Evolutionary conservation across 1,140 invertebrate species (phyloP), one percentile per base, ranked within the genome.

Genomic region (Homalodisca vitripennis): DNA sequence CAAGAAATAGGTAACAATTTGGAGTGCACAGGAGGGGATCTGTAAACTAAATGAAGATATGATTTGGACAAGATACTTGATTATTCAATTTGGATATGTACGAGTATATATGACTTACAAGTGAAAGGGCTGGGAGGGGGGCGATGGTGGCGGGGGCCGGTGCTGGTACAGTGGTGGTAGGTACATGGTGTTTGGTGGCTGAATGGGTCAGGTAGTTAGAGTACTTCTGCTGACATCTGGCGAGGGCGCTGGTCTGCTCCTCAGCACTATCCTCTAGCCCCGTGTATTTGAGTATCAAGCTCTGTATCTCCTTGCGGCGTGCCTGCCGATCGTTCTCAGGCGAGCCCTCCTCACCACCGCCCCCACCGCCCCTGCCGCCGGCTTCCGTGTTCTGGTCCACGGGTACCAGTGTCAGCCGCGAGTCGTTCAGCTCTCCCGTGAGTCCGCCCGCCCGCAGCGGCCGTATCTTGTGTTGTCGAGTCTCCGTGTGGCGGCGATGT

Each of bases 241-340:
- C 72, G 13, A 77, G 24, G 26, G 70, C 76, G 53, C 71, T 73
- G 17, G 63, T 29, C 2, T 31, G 10, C 30, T 66, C 63, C 10
- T 74, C 71, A 10, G 48, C 70, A 1, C 64, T 57, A 30, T 89
- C 89, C 66, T 91, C 90, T 65, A 90, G 77, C 20, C 86, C 86
- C 0, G 88, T 85, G 76, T 92, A 92, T 72, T 91, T 92, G 80
- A 88, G 83, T 47, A 93, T 91, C 10, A 93, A 79, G 70, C 87
- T 87, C 77, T 91, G 88, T 12, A 94, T 92, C 75, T 94, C 91
- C 72, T 92, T 92, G 2, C 91, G 84, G 72, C 87, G 87, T 17
- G 87, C 88, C 76, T 90, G 89, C 24, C 91, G 82, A 68, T 92
- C 90, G 67, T 82, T 82, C 10, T 89, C 80, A 2, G 64, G 63